Evolutionary conservation across 2,113 vertebrate genomes (phyloP).

Genomic region (Podilymbus podiceps): DNA sequence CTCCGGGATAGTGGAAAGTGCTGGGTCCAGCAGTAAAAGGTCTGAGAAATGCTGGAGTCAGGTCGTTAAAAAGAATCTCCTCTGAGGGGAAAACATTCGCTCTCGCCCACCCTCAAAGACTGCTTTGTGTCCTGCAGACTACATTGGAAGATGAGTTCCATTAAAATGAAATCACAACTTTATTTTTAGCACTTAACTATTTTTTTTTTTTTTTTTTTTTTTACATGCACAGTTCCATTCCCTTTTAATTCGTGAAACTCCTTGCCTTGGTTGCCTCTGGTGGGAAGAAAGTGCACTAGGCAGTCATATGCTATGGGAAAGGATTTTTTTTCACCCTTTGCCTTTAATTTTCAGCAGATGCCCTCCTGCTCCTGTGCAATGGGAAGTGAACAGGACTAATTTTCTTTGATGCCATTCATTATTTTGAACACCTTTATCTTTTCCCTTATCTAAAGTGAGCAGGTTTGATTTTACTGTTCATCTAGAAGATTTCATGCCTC

Average conservation of each 20-base stretch:
- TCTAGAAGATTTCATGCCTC: neutral
- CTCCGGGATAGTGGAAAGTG: neutral
- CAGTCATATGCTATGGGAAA: neutral
- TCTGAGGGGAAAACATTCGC: neutral
- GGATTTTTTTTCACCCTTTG: neutral
- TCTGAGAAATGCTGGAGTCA: neutral
- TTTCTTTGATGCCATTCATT: neutral
- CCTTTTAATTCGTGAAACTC: neutral
- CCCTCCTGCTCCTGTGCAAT: neutral
- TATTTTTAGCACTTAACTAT: neutral
- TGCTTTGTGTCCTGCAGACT: neutral
- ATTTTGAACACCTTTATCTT: constrained; percentile 3
- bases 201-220: neutral
- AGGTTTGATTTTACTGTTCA: neutral
- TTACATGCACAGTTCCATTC: neutral
- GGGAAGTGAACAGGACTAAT: neutral
- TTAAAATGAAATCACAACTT: neutral
- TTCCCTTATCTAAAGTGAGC: neutral
- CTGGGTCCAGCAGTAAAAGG: neutral
- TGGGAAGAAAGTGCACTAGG: neutral
- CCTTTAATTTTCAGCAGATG: neutral
- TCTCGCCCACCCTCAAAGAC: neutral
- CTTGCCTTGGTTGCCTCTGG: neutral
- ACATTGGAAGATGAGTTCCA: neutral
- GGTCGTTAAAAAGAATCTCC: neutral